Evolutionary conservation across 2,797 vertebrate genomes (phyloP), one percentile per base, ranked within the genome.

Genomic region (Sebastes steindachneri): DNA sequence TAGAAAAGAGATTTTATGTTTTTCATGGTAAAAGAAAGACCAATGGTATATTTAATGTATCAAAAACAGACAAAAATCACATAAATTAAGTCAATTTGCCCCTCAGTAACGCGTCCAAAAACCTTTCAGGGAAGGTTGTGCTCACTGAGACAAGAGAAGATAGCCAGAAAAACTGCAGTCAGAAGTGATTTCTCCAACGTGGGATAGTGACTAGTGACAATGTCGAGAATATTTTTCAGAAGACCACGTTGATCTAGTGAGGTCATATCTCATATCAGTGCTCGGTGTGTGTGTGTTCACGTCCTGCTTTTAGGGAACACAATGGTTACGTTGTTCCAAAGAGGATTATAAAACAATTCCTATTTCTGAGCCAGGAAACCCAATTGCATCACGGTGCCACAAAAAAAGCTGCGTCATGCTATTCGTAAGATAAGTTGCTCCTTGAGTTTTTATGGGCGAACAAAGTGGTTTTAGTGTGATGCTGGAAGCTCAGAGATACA

Each of bases 271-370:
- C 21, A 74, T 75, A 75, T 79, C 69, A 63, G 83, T 23, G 14
- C 62, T 73, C 68, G 10, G 23, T 78, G 73, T 76, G 70, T 77
- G 73, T 75, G 15, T 62, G 74, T 35, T 35, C 66, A 79, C 10
- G 62, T 89, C 79, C 86, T 86, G 86, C 74, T 67, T 83, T 74
- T 26, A n/a, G 35, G 62, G 60, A 85, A 84, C 76, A 92, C 92
- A 93, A 92, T 91, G 76, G 80, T 81, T 54, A 69, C 11, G 75
- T 83, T 94, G 89, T 93, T 89, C 76, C 69, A 91, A 84, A 89
- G 85, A 84, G 68, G 86, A 90, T 90, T 92, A 84, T 72, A 58
- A 90, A 92, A 90, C 82, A 91, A 93, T 87, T 90, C 81, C 73
- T 35, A 63, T 86, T 90, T 86, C 69, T 59, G 62, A 81, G 82